Percentiles rank a stretch among this genome's conserved stretches.
phyloP scores from a whole-genome alignment of 2,797 vertebrate genomes.

The Ctenochaetus hawaiiensis region DNA sequence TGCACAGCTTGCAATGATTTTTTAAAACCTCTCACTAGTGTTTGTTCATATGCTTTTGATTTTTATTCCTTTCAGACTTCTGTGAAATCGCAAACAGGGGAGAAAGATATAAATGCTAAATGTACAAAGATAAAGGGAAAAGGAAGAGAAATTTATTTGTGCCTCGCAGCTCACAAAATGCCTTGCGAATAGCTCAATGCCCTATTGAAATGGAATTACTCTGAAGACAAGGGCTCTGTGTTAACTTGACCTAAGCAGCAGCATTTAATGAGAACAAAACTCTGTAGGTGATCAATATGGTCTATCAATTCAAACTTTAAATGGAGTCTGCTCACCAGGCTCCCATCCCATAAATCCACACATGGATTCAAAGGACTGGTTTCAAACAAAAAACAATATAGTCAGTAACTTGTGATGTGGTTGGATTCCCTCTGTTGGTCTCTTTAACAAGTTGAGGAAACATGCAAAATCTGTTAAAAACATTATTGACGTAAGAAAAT shows the following conservation, averaged over 20 bases:
- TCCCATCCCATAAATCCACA: conserved; percentile 62
- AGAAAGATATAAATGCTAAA: conserved; percentile 58
- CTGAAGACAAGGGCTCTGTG: conserved; percentile 55
- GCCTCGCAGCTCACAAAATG: conserved; percentile 57
- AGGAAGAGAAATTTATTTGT: conserved; percentile 55
- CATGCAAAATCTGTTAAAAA: conserved; percentile 20
- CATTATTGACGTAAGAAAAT: conserved; percentile 9
- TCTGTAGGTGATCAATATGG: conserved; percentile 77
- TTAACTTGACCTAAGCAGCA: conserved; percentile 74
- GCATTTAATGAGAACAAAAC: conserved; percentile 80
- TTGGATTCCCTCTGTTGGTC: conserved; percentile 26
- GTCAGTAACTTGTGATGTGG: conserved; percentile 38
- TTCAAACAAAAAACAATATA: conserved; percentile 43
- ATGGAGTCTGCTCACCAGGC: conserved; percentile 69
- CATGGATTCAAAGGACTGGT: conserved; percentile 57
- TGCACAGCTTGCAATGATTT: conserved; percentile 41
- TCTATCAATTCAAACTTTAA: conserved; percentile 79
- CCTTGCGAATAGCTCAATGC: conserved; percentile 55
- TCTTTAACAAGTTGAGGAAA: conserved; percentile 24
- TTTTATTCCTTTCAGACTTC: conserved; percentile 40
- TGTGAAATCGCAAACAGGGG: conserved; percentile 43
- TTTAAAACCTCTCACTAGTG: conserved; percentile 31
- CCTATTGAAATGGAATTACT: conserved; percentile 62
- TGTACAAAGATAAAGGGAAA: conserved; percentile 60
- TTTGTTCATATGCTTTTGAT: conserved; percentile 35